These are phyloP conservation scores for Benitochromis conjunctus DNA, from an alignment of 2,113 vertebrate genomes.

Conservation along the genomic window DNA sequence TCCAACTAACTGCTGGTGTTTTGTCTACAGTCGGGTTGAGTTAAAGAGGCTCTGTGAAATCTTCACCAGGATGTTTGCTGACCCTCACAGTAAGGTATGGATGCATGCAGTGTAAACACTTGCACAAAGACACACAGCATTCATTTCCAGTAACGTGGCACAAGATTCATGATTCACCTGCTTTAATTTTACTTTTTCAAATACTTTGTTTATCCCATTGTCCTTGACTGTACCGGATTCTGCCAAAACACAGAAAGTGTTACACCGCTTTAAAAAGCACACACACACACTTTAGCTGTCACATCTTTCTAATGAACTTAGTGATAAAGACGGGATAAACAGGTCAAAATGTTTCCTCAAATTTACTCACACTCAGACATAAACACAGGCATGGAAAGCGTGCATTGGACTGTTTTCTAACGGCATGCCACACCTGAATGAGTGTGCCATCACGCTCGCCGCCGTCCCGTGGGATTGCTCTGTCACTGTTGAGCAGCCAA, in stretches of 20 bases:
- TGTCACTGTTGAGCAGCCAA: conserved; percentile 32
- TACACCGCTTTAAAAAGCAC: background rate
- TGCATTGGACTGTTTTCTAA: conserved; percentile 53
- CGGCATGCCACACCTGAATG: conserved; percentile 63
- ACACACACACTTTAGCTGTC: background rate
- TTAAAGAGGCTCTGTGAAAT: conserved; percentile 98
- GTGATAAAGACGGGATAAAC: conserved; percentile 11
- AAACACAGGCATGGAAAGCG: conserved; percentile 63
- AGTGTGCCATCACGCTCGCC: conserved; percentile 48
- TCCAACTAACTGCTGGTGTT: background rate
- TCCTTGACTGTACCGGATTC: conserved; percentile 72
- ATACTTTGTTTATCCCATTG: conserved; percentile 47
- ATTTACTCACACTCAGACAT: background rate
- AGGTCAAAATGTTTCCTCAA: background rate
- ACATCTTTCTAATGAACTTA: background rate
- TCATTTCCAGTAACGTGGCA: background rate
- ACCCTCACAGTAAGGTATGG: conserved; percentile 97
- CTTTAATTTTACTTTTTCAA: conserved; percentile 27
- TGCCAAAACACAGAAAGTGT: conserved; percentile 46
- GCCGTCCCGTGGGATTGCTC: conserved; percentile 39
- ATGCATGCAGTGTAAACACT: conserved; percentile 25
- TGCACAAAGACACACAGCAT: background rate
- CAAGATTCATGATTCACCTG: conserved; percentile 25
- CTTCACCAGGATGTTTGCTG: conserved; percentile 98
- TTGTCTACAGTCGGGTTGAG: conserved; percentile 86